Evolutionary conservation across 2,888 invertebrate species (phyloP).

Genomic region (Sphinx pinastri): DNA sequence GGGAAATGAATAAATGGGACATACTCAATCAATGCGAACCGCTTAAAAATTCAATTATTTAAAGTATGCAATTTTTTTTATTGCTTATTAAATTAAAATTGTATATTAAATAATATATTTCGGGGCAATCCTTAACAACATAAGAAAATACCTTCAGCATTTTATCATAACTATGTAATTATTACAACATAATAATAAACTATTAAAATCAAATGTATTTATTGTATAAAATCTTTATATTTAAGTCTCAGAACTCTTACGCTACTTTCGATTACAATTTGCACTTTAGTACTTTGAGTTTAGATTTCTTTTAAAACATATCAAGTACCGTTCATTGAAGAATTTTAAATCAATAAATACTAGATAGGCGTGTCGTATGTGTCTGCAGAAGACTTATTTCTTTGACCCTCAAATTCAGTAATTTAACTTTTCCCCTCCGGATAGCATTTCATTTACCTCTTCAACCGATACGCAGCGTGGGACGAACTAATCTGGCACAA

Average conservation of each 20-base stretch:
- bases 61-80: not conserved
- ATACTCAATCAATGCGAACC: conserved; percentile 56
- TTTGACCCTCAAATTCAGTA: conserved; percentile 84
- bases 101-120: not conserved
- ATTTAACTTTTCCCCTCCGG: conserved; percentile 84
- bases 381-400: conserved; percentile 79
- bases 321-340: not conserved
- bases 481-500: conserved; percentile 81
- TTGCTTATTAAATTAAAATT: not conserved
- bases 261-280: no score
- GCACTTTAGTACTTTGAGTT: not conserved
- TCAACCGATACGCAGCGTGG: conserved; percentile 84
- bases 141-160: no score
- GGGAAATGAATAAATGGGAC: conserved; percentile 59
- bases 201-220: not conserved
- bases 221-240: not conserved
- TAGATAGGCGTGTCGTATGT: conserved; percentile 65
- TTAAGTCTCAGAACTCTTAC: no score
- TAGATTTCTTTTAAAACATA: not conserved
- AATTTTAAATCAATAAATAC: conserved; percentile 68
- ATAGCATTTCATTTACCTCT: conserved; percentile 85
- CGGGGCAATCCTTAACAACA: no score
- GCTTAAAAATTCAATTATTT: conserved; percentile 27
- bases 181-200: not conserved
- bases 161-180: no score